Base-by-base conservation (phyloP, 1,140 invertebrate species). In the Ladona fulva region DNA sequence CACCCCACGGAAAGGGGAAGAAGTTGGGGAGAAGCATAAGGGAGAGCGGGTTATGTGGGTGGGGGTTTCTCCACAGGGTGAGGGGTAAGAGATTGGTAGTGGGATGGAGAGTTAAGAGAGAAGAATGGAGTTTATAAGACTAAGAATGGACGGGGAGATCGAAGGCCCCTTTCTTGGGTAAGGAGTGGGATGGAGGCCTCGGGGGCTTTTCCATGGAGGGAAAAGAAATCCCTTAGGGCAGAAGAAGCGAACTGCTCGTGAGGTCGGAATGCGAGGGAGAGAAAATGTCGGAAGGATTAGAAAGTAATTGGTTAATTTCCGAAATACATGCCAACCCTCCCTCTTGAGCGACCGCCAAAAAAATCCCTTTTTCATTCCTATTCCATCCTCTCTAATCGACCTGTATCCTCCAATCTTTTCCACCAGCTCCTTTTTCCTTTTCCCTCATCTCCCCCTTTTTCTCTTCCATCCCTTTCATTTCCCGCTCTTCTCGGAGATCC, bases 231-330 rank as follows among this genome's bases (percentile, higher is more conserved):
- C 52, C 52, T 12, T 3, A 22, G 52, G 52, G 52, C 52, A 6
- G n/a, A 19, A 52, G 44, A 52, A 52, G 44, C n/a, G 44, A 52
- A 66, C n/a, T 66, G n/a, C 52, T 66, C 16, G 16, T 19, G 52
- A 66, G 52, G 52, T 66, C 52, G 52, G 52, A 66, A 66, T 66
- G 3, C 52, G 52, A 22, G 52, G 52, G 52, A 52, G 44, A 19
- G 19, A 66, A 66, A 66, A 66, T 22, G 52, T 22, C 1, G 52
- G 52, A 66, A 66, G 52, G 52, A 66, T 66, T 66, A 66, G 52
- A 66, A 66, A 66, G 52, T 66, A 66, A 66, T 66, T 66, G 52
- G 52, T 66, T 66, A 66, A 66, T 66, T 66, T 66, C 52, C 52
- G 52, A 66, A 66, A 66, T 66, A 66, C 52, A 19, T 66, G n/a